phyloP scores from a whole-genome alignment of 2,797 vertebrate species.

The Poecilia picta region DNA sequence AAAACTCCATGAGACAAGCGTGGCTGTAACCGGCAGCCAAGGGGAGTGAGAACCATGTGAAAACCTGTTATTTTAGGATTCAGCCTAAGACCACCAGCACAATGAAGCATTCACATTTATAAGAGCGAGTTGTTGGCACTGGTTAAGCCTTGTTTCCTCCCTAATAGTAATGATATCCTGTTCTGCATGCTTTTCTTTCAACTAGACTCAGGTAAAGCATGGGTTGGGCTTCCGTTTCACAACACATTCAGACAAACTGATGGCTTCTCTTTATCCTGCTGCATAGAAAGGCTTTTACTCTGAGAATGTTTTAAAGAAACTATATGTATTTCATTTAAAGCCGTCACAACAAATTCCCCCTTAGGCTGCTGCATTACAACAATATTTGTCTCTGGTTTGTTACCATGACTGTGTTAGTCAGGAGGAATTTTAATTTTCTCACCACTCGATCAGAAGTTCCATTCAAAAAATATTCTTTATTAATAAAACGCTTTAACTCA shows the following conservation, averaged over 20 bases:
- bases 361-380: slow-evolving; percentile 40
- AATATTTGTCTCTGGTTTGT: slow-evolving; percentile 21
- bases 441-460: not conserved
- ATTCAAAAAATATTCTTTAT: not conserved
- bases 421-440: slow-evolving; percentile 22
- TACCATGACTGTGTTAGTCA: slow-evolving; percentile 4
- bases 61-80: slow-evolving; percentile 77
- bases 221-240: slow-evolving; percentile 84
- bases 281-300: slow-evolving; percentile 78
- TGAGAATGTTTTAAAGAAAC: slow-evolving; percentile 69
- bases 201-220: slow-evolving; percentile 78
- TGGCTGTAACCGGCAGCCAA: slow-evolving; percentile 55
- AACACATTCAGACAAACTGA: slow-evolving; percentile 78
- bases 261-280: slow-evolving; percentile 79
- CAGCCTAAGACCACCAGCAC: slow-evolving; percentile 78
- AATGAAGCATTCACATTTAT: slow-evolving; percentile 79
- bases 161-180: slow-evolving; percentile 82
- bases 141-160: slow-evolving; percentile 81
- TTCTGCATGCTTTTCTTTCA: slow-evolving; percentile 73
- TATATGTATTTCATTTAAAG: slow-evolving; percentile 65
- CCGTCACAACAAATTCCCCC: slow-evolving; percentile 48
- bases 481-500: not conserved
- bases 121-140: slow-evolving; percentile 79
- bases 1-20: slow-evolving; percentile 67
- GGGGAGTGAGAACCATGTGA: slow-evolving; percentile 63